Base-by-base conservation (phyloP, 2,113 vertebrate genomes). In the Toxotes jaculatrix region DNA sequence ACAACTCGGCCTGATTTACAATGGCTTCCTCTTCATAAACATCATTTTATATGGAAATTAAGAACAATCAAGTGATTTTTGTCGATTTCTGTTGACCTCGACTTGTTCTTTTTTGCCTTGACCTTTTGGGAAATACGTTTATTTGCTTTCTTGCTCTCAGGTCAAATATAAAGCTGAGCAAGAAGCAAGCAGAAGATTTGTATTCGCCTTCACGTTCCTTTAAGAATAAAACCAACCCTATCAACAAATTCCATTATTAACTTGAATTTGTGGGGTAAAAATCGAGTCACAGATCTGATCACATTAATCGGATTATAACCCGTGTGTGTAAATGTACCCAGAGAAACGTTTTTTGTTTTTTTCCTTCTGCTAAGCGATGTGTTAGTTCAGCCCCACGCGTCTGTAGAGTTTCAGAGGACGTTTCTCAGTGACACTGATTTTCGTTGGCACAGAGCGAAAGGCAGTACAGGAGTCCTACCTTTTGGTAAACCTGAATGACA, bases 401-500 rank as follows among this genome's bases (percentile, higher is more conserved):
- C 95, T 94, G 94, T 92, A 77, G 27, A 79, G 56, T 27, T 76
- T 74, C 80, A 53, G 23, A 79, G 32, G 71, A 69, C 45, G 51
- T 47, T 71, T 70, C 34, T 47, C 51, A 72, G 81, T 77, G 73
- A 66, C 23, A 23, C 62, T 95, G 31, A 93, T 95, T 80, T 63
- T 93, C 91, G 27, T 86, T 57, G 70, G 90, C 67, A 87, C 75
- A 95, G 77, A 95, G 95, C 92, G 94, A 92, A 76, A 94, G 95
- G 90, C 85, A 88, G 89, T 71, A 64, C 96, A 94, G 77, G 95
- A 95, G 93, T 97, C 98, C 98, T 99, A 99, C 98, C 98, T 99
- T 99, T 98, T 99, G 96, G 98, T 96, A 99, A 99, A 99, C 96
- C 98, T 99, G 98, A 99, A 98, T 97, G 98, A 99, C 98, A 99